These are phyloP conservation scores for Octomys mimax DNA, from an alignment of 2,797 vertebrate species.

Conservation along the genomic window DNA sequence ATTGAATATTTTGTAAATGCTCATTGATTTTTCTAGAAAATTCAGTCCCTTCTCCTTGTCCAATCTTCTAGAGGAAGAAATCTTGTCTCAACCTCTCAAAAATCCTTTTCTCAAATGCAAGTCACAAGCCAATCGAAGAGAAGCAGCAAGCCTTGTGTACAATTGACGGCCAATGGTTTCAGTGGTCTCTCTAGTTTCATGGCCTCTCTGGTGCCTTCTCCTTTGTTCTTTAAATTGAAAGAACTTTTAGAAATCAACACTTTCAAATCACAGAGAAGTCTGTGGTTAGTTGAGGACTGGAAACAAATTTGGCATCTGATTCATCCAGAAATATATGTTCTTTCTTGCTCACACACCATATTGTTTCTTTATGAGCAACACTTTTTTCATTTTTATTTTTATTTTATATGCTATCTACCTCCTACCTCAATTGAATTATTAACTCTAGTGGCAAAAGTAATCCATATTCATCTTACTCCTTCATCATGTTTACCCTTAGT, in stretches of 20 bases:
- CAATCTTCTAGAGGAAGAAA: background rate
- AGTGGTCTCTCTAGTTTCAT: background rate
- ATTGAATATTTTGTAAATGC: background rate
- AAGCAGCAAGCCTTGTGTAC: background rate
- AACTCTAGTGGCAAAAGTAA: conserved; percentile 54
- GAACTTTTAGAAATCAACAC: background rate
- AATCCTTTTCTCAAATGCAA: background rate
- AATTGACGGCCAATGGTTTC: background rate
- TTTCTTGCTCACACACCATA: background rate
- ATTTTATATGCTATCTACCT: conserved; percentile 43
- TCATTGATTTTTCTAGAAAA: background rate
- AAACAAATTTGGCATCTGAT: background rate
- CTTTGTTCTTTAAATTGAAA: background rate
- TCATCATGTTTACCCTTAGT: background rate
- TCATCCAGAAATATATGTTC: background rate
- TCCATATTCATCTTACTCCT: conserved; percentile 15
- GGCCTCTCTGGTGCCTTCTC: background rate
- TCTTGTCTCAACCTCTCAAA: background rate
- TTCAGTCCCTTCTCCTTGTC: background rate
- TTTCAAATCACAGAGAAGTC: conserved; percentile 41
- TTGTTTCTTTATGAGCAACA: background rate
- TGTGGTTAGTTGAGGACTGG: background rate
- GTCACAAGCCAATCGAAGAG: background rate
- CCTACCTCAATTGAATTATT: conserved; percentile 61
- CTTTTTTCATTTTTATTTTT: conserved; percentile 61